phyloP scores from a whole-genome alignment of 2,888 invertebrate genomes.

The Heteromurus nitidus region DNA sequence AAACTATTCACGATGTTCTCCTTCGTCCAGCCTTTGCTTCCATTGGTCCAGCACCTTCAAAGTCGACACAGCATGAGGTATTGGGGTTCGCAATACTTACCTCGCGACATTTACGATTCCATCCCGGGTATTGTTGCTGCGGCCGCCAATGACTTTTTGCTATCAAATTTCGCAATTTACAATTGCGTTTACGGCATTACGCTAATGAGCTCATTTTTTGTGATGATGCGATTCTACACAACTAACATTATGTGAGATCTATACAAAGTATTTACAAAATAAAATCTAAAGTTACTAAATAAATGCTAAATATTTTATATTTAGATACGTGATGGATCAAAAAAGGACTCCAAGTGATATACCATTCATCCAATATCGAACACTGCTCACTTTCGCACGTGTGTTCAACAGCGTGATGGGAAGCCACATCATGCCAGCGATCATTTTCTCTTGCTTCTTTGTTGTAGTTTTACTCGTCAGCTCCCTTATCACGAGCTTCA shows the following conservation, averaged over 20 bases:
- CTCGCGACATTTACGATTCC: neutral
- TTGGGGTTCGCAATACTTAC: constrained; percentile 12
- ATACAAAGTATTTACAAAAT: too few species aligned
- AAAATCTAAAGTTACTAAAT: too few species aligned
- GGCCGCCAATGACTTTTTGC: neutral
- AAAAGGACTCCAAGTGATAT: neutral
- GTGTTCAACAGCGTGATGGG: too few species aligned
- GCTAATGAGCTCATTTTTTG: neutral
- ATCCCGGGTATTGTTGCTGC: neutral
- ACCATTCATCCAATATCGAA: neutral
- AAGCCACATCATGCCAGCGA: too few species aligned
- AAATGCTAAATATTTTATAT: too few species aligned
- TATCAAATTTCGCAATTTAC: neutral
- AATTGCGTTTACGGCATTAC: neutral
- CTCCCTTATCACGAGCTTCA: neutral
- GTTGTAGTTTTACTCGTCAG: too few species aligned
- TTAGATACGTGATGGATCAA: neutral
- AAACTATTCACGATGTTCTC: neutral
- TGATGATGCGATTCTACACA: constrained; percentile 16
- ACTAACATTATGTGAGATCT: too few species aligned
- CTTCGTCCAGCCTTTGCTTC: neutral
- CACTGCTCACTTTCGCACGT: too few species aligned
- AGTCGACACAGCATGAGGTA: too few species aligned
- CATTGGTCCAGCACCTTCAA: neutral
- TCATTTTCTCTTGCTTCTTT: too few species aligned